Conservation (phyloP, 1,140 invertebrate genomes). For the Streblospio benedicti region DNA sequence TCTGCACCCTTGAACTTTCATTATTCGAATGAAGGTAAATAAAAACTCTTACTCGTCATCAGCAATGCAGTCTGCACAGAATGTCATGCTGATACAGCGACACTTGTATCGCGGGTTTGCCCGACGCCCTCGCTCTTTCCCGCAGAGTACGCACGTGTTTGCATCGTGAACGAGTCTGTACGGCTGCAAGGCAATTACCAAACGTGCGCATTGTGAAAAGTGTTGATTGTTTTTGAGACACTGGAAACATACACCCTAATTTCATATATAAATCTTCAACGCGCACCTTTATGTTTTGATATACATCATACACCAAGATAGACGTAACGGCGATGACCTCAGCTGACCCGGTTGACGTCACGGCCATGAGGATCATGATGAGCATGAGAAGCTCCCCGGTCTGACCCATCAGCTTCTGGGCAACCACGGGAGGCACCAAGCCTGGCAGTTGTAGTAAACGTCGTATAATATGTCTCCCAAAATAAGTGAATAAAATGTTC, state of each 20-base stretch:
- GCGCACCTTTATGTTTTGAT: constrained; percentile 41
- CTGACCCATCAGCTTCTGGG: constrained; percentile 36
- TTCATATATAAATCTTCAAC: constrained; percentile 14
- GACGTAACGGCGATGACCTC: constrained; percentile 48
- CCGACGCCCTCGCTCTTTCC: constrained; percentile 34
- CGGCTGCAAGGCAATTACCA: constrained; percentile 29
- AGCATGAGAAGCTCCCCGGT: constrained; percentile 38
- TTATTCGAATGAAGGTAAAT: neutral
- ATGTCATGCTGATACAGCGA: constrained; percentile 40
- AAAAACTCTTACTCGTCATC: constrained; percentile 38
- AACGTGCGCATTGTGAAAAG: too few relatives aligned
- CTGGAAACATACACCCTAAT: too few relatives aligned
- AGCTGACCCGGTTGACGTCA: constrained; percentile 46
- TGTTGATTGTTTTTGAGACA: too few relatives aligned
- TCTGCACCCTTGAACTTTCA: too few relatives aligned
- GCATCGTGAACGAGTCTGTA: constrained; percentile 36
- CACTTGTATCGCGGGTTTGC: constrained; percentile 42
- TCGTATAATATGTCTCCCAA: neutral
- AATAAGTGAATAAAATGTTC: neutral
- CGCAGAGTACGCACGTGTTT: constrained; percentile 46
- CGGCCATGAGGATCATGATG: constrained; percentile 44
- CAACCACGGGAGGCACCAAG: constrained; percentile 40
- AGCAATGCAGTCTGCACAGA: constrained; percentile 32
- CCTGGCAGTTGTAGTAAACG: constrained; percentile 24
- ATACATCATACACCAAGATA: constrained; percentile 48